Conservation (phyloP, 2,113 vertebrate genomes). For the Rhynchomys soricoides region DNA sequence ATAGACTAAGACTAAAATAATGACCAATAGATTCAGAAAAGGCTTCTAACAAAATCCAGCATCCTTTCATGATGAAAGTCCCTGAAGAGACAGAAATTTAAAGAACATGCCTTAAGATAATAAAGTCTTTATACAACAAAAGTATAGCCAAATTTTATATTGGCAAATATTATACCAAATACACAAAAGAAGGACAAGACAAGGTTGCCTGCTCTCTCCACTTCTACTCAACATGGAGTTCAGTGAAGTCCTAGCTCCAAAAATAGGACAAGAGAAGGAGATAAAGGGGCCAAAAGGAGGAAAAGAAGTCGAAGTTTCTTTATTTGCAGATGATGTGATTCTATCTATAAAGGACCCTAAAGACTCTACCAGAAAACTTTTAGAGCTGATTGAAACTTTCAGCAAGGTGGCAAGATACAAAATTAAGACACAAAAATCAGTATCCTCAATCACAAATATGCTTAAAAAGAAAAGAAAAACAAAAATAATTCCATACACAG, state of each 20-base stretch:
- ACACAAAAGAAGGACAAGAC: not conserved
- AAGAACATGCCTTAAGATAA: not conserved
- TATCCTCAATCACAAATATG: not conserved
- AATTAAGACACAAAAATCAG: not conserved
- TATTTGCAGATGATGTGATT: not conserved
- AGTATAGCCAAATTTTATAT: not conserved
- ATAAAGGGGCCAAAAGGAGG: not conserved
- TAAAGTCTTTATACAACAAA: not conserved
- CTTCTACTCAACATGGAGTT: not conserved
- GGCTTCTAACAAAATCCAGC: not conserved
- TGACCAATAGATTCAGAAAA: not conserved
- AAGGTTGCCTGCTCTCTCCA: not conserved
- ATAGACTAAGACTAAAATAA: not conserved
- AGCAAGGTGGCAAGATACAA: not conserved
- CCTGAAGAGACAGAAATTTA: not conserved
- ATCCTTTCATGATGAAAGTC: not conserved
- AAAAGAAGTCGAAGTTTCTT: not conserved
- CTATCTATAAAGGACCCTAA: not conserved
- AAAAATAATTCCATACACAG: not conserved
- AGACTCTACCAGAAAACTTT: not conserved
- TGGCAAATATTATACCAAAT: not conserved
- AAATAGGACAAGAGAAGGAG: too few species aligned
- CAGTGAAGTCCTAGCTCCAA: not conserved
- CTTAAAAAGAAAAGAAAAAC: not conserved
- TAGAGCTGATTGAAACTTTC: not conserved